These are phyloP conservation scores for Ahaetulla prasina DNA, from an alignment of 2,113 vertebrate species.

Conservation along the genomic window DNA sequence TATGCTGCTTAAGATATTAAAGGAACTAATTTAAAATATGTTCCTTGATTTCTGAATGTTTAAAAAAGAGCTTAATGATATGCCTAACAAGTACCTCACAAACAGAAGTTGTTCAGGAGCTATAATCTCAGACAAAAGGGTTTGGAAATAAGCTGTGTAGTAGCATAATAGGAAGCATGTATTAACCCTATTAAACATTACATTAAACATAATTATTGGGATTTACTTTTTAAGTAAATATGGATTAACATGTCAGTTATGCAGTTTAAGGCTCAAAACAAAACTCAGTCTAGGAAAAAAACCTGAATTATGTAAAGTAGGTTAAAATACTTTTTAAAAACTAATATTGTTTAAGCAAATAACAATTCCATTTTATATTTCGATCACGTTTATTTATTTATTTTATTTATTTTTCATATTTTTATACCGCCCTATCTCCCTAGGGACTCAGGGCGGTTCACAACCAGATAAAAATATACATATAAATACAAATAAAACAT, in stretches of 20 bases:
- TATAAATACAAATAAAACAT: no score
- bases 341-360: background rate
- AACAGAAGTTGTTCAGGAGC: background rate
- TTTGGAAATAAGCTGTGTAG: background rate
- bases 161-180: background rate
- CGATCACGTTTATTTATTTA: no score
- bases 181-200: background rate
- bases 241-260: background rate
- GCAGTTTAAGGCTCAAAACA: background rate
- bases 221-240: background rate
- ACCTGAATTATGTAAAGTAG: background rate
- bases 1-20: conserved; percentile 23
- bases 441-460: no score
- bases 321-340: background rate
- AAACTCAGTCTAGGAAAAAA: background rate
- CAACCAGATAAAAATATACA: no score
- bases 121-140: background rate
- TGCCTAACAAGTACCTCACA: background rate
- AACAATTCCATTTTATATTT: background rate
- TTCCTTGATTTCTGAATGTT: conserved; percentile 22
- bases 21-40: conserved; percentile 34
- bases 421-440: no score
- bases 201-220: background rate
- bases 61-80: conserved; percentile 22
- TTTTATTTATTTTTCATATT: no score